These are phyloP conservation scores for Ibycter americanus DNA, from an alignment of 2,797 vertebrate species.

Conservation along the genomic window DNA sequence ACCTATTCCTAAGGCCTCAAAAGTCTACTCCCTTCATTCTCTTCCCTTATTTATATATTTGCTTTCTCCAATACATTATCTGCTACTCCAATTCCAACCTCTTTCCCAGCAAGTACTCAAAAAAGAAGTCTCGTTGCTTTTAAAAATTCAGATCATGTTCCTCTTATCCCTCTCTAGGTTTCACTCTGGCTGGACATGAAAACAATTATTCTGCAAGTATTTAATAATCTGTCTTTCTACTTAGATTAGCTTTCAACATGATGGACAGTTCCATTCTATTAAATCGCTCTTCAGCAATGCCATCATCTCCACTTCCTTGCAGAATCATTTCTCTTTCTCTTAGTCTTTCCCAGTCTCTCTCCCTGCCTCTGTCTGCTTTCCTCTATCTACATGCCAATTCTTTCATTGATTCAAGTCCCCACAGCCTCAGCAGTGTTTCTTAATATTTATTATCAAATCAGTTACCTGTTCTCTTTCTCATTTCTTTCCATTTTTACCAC, in stretches of 20 bases:
- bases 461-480: neutral
- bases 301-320: neutral
- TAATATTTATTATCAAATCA: neutral
- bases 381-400: neutral
- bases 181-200: neutral
- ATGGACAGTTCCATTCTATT: slow-evolving; percentile 1
- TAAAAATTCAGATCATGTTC: neutral
- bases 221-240: slow-evolving; percentile 28
- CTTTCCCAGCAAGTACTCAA: neutral
- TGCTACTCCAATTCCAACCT: neutral
- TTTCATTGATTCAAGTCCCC: neutral
- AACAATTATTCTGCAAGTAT: slow-evolving; percentile 28
- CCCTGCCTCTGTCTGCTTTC: neutral
- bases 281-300: neutral
- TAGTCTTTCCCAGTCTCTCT: neutral
- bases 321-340: neutral
- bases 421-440: neutral
- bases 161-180: neutral
- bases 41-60: neutral
- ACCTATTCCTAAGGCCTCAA: neutral
- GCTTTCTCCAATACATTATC: neutral
- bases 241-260: slow-evolving; percentile 28
- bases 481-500: neutral
- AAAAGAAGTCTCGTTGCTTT: neutral
- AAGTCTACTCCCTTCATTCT: neutral